Base-by-base conservation (phyloP, 2,113 vertebrate genomes). In the Paralichthys olivaceus region DNA sequence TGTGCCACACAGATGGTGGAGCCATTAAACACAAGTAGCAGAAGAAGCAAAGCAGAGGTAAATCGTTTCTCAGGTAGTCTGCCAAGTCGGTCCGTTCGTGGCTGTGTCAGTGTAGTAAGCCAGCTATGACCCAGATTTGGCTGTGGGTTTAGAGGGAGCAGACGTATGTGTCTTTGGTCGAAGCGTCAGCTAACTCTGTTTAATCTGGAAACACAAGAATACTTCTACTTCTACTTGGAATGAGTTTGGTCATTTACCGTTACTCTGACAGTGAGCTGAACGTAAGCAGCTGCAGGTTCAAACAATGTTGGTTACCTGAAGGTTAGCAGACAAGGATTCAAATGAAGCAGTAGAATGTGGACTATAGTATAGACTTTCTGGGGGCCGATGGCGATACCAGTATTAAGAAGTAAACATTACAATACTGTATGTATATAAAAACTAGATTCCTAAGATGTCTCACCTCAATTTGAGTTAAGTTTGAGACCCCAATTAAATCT, bases 21-120 rank as follows among this genome's bases (percentile, higher is more conserved):
- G 69, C 62, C 78, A 89, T 91, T 87, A 85, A 78, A 69, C 26
- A n/a, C 47, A 55, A 5, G 28, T 25, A 56, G 77, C 72, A 58
- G 29, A 53, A 64, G 64, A 58, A 79, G 82, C 56, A 47, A 59
- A 81, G 72, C 34, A 29, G 78, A 88, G 69, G 84, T 85, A 77
- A 89, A 85, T 66, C 23, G 56, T 82, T 77, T 89, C 76, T 61
- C 84, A 84, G 77, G 86, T 86, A 79, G 61, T 43, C 34, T 2
- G 74, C 73, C 74, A 80, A 76, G 63, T 63, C 20, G 51, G 63
- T 70, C 69, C 75, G 56, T 19, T 49, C 14, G 45, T 49, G 45
- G 45, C 7, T 55, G 59, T 61, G 76, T 77, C 63, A 72, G 55
- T 4, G 63, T 9, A 53, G 5, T 14, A 51, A 72, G 72, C 45